Evolutionary conservation across 2,797 vertebrate species (phyloP).

Genomic region (Mus spretus): DNA sequence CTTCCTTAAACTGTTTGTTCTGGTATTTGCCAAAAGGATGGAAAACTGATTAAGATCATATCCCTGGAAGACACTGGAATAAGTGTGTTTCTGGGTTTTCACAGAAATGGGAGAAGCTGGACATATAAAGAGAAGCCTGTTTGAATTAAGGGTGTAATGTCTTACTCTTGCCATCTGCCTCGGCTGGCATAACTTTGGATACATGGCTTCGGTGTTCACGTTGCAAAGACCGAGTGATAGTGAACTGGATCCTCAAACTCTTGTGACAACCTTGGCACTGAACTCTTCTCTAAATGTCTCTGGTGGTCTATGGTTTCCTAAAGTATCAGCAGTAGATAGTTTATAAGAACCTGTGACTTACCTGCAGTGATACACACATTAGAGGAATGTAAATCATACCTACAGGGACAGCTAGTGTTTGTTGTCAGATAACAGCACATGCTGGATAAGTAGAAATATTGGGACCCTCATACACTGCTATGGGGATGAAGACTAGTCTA

Average conservation of each 20-base stretch:
- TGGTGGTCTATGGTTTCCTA: neutral
- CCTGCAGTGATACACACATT: neutral
- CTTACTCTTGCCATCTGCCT: neutral
- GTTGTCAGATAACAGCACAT: neutral
- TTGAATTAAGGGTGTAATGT: neutral
- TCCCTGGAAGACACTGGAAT: constrained; percentile 15
- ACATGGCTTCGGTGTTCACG: neutral
- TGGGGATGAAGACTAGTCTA: neutral
- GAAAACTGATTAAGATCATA: neutral
- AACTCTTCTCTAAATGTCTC: neutral
- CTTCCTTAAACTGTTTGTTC: neutral
- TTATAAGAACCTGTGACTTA: neutral
- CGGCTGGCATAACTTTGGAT: neutral
- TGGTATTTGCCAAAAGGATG: neutral
- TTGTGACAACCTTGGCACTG: neutral
- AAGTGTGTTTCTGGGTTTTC: constrained; percentile 8
- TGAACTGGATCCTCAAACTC: neutral
- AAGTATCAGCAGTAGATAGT: neutral
- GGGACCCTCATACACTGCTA: neutral
- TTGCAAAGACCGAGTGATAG: neutral
- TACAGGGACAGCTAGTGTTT: neutral
- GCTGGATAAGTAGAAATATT: neutral
- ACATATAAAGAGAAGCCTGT: neutral
- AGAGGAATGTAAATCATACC: neutral
- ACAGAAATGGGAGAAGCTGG: neutral